Percentiles rank a stretch among this genome's conserved stretches.
phyloP scores from a whole-genome alignment of 2,113 vertebrate species.

The Regulus satrapa region DNA sequence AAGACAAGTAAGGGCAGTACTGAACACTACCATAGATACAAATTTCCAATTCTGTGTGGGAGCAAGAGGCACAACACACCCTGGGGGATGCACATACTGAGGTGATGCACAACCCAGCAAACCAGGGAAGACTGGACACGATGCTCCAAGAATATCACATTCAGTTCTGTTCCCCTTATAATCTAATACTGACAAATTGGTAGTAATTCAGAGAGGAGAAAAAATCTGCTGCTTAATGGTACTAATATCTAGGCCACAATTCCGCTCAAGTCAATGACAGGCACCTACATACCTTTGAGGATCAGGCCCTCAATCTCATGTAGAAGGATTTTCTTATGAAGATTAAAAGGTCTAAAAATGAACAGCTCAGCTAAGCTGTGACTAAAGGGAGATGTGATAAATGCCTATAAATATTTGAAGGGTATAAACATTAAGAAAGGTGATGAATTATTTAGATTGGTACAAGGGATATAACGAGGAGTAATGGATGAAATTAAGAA shows the following conservation, averaged over 20 bases:
- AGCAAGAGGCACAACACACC: neutral
- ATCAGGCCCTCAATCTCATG: constrained; percentile 14
- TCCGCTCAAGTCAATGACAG: neutral
- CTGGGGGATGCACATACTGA: neutral
- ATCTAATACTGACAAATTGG: neutral
- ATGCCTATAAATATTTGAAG: constrained; percentile 69
- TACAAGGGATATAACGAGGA: constrained; percentile 53
- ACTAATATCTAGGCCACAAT: neutral
- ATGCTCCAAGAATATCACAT: neutral
- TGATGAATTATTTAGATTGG: constrained; percentile 59
- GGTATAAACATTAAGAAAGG: constrained; percentile 62
- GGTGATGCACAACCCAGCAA: neutral
- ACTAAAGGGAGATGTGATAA: constrained; percentile 55
- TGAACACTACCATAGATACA: neutral
- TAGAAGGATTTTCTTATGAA: constrained; percentile 49
- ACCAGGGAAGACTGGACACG: neutral
- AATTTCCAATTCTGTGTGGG: neutral
- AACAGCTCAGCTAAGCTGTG: constrained; percentile 43
- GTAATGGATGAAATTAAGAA: constrained; percentile 60
- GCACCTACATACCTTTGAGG: constrained; percentile 36
- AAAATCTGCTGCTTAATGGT: neutral
- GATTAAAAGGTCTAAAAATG: constrained; percentile 59
- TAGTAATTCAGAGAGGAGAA: neutral
- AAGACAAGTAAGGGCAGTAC: neutral
- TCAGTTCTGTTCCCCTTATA: neutral